Conservation (phyloP, 1,140 invertebrate genomes). For the Hormaphis cornu region DNA sequence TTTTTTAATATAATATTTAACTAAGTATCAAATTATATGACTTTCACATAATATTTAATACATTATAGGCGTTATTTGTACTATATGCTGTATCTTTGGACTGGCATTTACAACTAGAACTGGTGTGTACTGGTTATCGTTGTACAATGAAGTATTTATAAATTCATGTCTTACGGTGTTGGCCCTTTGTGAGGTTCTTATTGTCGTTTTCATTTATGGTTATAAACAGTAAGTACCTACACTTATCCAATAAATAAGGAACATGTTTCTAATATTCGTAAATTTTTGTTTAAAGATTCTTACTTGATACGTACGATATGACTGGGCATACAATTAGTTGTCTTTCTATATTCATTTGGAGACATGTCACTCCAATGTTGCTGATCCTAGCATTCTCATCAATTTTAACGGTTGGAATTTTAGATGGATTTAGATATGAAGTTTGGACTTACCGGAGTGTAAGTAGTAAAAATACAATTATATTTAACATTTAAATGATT, state of each 20-base stretch:
- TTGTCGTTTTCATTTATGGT: constrained; percentile 16
- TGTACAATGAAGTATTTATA: neutral
- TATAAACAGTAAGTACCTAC: constrained; percentile 17
- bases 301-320: constrained; percentile 20
- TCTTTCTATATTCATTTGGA: constrained; percentile 7
- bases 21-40: too few relatives aligned
- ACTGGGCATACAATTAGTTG: constrained; percentile 13
- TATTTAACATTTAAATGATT: too few relatives aligned
- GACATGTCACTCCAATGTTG: constrained; percentile 1
- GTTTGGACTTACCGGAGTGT: constrained; percentile 11
- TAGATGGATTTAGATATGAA: constrained; percentile 16
- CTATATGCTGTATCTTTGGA: neutral
- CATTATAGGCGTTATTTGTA: neutral
- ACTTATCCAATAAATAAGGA: too few relatives aligned
- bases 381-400: constrained; percentile 10
- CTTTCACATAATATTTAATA: neutral
- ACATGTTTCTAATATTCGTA: neutral
- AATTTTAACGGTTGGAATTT: constrained; percentile 1
- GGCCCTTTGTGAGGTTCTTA: constrained; percentile 11
- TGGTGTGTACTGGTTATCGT: constrained; percentile 6
- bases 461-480: neutral
- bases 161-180: neutral
- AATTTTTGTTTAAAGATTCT: neutral
- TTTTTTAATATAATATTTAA: too few relatives aligned
- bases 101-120: constrained; percentile 16